These are phyloP conservation scores for Gyps fulvus DNA, from an alignment of 2,113 vertebrate genomes.

Conservation along the genomic window DNA sequence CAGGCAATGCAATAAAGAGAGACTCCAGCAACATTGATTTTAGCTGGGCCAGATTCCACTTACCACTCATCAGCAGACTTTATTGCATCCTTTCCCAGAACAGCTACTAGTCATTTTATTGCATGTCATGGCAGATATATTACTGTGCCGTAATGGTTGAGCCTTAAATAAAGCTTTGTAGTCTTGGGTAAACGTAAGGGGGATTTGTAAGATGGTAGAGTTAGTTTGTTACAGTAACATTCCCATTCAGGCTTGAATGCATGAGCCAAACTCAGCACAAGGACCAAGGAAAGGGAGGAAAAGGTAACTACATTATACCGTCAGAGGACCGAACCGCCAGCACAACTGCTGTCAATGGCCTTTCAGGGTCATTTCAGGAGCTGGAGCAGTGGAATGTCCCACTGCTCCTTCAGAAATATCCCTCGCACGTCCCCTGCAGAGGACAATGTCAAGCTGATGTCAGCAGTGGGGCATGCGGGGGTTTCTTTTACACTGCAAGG, in stretches of 20 bases:
- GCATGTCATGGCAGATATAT: slow-evolving; percentile 58
- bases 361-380: slow-evolving; percentile 16
- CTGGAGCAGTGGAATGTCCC: slow-evolving; percentile 27
- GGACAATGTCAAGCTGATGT: slow-evolving; percentile 53
- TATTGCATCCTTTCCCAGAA: slow-evolving; percentile 70
- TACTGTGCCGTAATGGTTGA: slow-evolving; percentile 45
- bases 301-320: neutral
- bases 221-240: slow-evolving; percentile 5
- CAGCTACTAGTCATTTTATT: slow-evolving; percentile 64
- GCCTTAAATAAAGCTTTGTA: slow-evolving; percentile 58
- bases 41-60: slow-evolving; percentile 64
- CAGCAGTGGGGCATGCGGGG: neutral
- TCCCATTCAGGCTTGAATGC: neutral
- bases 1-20: slow-evolving; percentile 53
- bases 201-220: slow-evolving; percentile 31
- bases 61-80: slow-evolving; percentile 62
- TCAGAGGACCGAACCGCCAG: neutral
- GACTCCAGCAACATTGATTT: slow-evolving; percentile 67
- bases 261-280: neutral
- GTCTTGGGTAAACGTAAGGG: neutral
- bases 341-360: neutral
- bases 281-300: neutral
- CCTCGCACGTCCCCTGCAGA: neutral
- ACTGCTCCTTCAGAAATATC: slow-evolving; percentile 55
- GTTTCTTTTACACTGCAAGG: slow-evolving; percentile 42